Conservation (phyloP, 37 sponge, comb jelly and placozoan species). For the Halisarca cf. caerulea region DNA sequence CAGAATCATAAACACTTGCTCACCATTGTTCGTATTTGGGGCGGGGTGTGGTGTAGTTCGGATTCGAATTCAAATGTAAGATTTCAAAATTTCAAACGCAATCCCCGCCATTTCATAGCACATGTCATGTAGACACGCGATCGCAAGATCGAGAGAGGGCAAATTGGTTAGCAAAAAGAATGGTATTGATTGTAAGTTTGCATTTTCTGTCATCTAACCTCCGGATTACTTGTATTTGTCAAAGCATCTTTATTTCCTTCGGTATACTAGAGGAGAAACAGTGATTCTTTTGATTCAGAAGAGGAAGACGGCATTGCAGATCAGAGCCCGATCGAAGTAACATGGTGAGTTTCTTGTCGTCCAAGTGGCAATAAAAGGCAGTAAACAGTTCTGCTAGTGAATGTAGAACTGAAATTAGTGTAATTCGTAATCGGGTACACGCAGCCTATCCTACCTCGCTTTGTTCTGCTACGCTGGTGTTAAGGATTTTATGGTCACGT, state of each 20-base stretch:
- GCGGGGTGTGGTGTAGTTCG: too few species aligned
- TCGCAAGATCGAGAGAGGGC: not conserved
- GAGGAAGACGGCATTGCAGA: slow-evolving; percentile 80
- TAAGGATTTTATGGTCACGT: too few species aligned
- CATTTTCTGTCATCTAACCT: not conserved
- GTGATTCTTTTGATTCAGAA: slow-evolving; percentile 56
- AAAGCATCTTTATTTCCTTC: slow-evolving; percentile 31
- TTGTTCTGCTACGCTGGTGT: too few species aligned
- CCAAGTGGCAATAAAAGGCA: too few species aligned
- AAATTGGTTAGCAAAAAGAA: not conserved
- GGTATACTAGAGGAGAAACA: slow-evolving; percentile 41
- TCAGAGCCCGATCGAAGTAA: slow-evolving; percentile 65
- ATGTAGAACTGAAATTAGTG: too few species aligned
- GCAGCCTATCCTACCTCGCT: too few species aligned
- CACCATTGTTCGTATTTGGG: too few species aligned
- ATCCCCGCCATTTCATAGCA: not conserved
- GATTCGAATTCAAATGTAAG: too few species aligned
- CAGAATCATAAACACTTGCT: too few species aligned
- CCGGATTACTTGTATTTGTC: too few species aligned
- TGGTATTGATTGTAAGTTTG: slow-evolving; percentile 40
- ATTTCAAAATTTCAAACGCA: not conserved
- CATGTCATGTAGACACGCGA: not conserved
- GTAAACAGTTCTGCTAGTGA: too few species aligned
- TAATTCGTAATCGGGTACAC: too few species aligned
- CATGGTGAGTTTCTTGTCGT: slow-evolving; percentile 59